phyloP scores from a whole-genome alignment of 2,113 vertebrate species.

The Corythaixoides concolor region DNA sequence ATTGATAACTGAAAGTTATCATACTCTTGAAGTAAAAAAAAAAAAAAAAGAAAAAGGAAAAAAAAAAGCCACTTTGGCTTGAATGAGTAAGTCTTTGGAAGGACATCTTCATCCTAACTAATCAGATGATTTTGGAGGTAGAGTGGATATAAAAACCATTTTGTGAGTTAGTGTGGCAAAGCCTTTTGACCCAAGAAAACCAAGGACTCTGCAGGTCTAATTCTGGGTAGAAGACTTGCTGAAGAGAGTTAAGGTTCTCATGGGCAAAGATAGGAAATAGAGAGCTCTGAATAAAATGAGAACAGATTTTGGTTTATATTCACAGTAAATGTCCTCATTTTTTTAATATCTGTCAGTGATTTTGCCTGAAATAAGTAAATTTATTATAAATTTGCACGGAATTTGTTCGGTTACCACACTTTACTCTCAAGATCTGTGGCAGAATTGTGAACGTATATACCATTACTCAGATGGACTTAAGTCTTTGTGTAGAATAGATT shows the following conservation, averaged over 20 bases:
- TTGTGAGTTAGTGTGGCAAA: not conserved
- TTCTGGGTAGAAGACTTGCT: not conserved
- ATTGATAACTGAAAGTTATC: not conserved
- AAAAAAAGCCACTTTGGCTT: not conserved
- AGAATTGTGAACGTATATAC: not conserved
- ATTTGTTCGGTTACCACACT: not conserved
- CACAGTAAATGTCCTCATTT: not conserved
- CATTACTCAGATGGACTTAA: not conserved
- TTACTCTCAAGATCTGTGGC: not conserved
- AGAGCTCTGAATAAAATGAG: not conserved
- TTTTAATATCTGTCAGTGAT: not conserved
- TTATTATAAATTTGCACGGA: not conserved
- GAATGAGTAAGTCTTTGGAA: not conserved
- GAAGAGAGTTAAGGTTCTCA: not conserved
- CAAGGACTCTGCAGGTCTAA: not conserved
- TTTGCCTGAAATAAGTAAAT: not conserved
- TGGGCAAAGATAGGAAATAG: not conserved
- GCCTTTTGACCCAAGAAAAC: not conserved
- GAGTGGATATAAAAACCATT: not conserved
- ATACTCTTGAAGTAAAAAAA: not conserved
- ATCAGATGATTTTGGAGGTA: not conserved
- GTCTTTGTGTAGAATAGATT: not conserved
- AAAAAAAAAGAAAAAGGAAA: no score
- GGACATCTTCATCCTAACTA: not conserved
- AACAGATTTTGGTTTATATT: not conserved